Evolutionary conservation across 2,113 vertebrate species (phyloP).

Genomic region (Geothlypis trichas): DNA sequence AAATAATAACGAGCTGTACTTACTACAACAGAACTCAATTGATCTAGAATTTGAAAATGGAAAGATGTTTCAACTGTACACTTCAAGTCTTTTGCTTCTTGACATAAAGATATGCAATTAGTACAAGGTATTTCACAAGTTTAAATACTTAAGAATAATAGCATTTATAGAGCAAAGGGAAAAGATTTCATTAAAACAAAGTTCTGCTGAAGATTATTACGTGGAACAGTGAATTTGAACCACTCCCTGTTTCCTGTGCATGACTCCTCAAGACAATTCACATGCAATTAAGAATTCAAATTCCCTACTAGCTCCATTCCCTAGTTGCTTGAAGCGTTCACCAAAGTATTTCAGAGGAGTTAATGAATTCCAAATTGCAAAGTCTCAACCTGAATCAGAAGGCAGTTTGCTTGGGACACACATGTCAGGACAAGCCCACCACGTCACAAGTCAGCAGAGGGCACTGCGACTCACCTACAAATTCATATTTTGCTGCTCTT

Average conservation of each 20-base stretch:
- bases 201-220: background rate
- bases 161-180: background rate
- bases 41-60: background rate
- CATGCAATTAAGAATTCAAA: slow-evolving; percentile 11
- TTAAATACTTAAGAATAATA: background rate
- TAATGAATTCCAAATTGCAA: background rate
- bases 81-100: background rate
- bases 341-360: background rate
- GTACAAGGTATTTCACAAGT: background rate
- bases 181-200: background rate
- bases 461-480: background rate
- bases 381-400: background rate
- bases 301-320: background rate
- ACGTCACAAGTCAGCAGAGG: background rate
- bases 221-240: background rate
- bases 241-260: background rate
- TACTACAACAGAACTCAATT: background rate
- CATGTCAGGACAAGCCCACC: background rate
- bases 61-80: background rate
- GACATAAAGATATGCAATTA: background rate
- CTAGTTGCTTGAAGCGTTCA: background rate
- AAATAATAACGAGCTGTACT: background rate
- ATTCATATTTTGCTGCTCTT: background rate
- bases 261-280: background rate
- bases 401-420: background rate